Base-by-base conservation (phyloP, 2,888 invertebrate genomes). In the Calameuta filiformis region DNA sequence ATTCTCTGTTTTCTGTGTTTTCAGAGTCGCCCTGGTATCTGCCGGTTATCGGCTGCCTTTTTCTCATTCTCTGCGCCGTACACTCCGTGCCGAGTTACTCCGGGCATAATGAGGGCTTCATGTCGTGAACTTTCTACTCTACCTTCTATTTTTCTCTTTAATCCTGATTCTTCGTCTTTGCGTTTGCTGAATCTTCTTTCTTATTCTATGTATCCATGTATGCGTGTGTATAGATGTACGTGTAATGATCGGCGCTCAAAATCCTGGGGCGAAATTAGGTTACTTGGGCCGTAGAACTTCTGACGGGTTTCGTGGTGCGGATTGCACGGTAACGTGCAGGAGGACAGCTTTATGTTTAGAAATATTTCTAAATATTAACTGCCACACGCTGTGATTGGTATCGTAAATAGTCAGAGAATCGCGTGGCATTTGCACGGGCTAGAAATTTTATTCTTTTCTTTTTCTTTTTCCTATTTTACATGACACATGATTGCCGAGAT, bases 1-100 rank as follows among this genome's bases (percentile, higher is more conserved):
- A 89, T 89, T 89, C 87, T 87, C 87, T 90, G 88, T 88, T 90
- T 90, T 90, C 88, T 87, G 89, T 88, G 86, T 89, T 89, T 90
- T 86, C 84, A 88, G 86, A 85, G 85, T 85, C 86, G 82, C 80
- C 79, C 34, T 81, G 83, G 84, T 89, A 90, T 90, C 89, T 88
- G 84, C 69, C 82, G 86, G 87, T 89, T 90, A 90, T 90, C 89
- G 87, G 73, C 82, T 82, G 81, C 81, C 85, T 88, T 86, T 82
- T 74, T 79, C 73, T 76, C 31, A 15, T 77, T 77, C 76, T 69
- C 69, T 69, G 76, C 31, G 71, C 71, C 33, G 30, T 33, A 69
- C 31, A 33, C 31, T 69, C 33, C 69, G 69, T 31, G 56, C 34
- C 71, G 76, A 71, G 75, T 56, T 74, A 76, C 81, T 76, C 81